Evolutionary conservation across 2,888 invertebrate species (phyloP).

Genomic region (Thymelicus acteon): DNA sequence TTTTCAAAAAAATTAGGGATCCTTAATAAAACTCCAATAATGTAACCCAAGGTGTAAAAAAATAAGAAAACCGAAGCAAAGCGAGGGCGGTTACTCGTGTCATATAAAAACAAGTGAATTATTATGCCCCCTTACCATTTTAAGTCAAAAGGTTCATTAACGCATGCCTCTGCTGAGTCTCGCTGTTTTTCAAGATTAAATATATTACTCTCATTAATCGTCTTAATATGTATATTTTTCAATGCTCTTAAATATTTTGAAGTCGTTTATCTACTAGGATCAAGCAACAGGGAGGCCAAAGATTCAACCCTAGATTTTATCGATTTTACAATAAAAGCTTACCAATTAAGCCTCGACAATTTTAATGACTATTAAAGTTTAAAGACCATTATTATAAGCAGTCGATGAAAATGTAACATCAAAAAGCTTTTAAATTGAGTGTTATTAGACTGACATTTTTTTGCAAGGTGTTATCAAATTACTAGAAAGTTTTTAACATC

Average conservation of each 20-base stretch:
- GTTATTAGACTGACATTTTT: slow-evolving; percentile 35
- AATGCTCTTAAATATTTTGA: neutral
- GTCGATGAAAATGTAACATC: slow-evolving; percentile 36
- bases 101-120: no score
- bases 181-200: no score
- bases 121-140: no score
- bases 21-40: no score
- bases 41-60: no score
- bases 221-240: no score
- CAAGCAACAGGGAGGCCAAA: neutral
- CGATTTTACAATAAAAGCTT: neutral
- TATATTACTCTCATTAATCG: no score
- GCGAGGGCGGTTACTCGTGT: no score
- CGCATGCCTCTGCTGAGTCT: no score
- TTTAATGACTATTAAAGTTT: slow-evolving; percentile 31
- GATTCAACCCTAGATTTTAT: neutral
- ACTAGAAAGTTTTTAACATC: slow-evolving; percentile 26
- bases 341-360: slow-evolving; percentile 17
- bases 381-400: slow-evolving; percentile 23
- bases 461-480: slow-evolving; percentile 25
- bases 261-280: neutral
- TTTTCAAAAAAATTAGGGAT: no score
- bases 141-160: no score
- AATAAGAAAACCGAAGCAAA: no score
- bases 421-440: slow-evolving; percentile 42